These are phyloP conservation scores for Neodiprion pinetum DNA, from an alignment of 1,140 invertebrate species.

Conservation along the genomic window DNA sequence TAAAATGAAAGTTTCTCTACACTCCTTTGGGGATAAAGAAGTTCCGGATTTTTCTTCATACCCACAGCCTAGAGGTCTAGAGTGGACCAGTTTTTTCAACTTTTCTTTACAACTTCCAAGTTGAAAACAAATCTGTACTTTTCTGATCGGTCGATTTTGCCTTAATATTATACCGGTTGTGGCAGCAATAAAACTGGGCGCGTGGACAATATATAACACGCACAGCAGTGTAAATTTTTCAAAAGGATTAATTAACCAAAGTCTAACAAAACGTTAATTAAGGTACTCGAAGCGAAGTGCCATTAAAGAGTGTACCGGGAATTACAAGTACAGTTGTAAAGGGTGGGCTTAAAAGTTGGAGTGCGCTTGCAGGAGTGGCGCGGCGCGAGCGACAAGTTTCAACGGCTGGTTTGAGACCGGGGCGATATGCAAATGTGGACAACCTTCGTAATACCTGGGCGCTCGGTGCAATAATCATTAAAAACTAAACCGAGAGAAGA, in stretches of 20 bases:
- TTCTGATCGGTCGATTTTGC: too few species aligned
- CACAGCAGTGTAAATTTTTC: not conserved
- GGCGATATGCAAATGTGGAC: constrained; percentile 54
- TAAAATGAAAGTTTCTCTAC: too few species aligned
- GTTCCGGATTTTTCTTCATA: too few species aligned
- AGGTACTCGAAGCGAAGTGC: constrained; percentile 52
- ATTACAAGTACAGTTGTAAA: constrained; percentile 32
- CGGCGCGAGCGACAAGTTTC: constrained; percentile 44
- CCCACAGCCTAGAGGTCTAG: too few species aligned
- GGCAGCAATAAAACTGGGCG: too few species aligned
- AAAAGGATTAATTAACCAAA: constrained; percentile 50
- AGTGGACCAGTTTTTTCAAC: too few species aligned
- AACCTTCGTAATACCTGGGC: constrained; percentile 36
- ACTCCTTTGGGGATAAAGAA: too few species aligned
- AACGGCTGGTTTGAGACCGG: constrained; percentile 35
- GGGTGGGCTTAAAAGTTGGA: constrained; percentile 52
- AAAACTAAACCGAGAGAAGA: constrained; percentile 52
- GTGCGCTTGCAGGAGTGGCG: constrained; percentile 41
- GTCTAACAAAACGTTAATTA: constrained; percentile 54
- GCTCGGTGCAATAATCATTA: constrained; percentile 56
- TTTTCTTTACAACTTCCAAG: too few species aligned
- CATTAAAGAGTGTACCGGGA: constrained; percentile 48
- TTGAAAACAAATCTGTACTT: too few species aligned
- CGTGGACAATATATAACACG: too few species aligned
- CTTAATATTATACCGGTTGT: too few species aligned